A percentile compares a stretch with the other conserved stretches of the same genome.
Evolutionary conservation across 2,888 invertebrate genomes (phyloP).

Genomic region (Laspeyria flexula): DNA sequence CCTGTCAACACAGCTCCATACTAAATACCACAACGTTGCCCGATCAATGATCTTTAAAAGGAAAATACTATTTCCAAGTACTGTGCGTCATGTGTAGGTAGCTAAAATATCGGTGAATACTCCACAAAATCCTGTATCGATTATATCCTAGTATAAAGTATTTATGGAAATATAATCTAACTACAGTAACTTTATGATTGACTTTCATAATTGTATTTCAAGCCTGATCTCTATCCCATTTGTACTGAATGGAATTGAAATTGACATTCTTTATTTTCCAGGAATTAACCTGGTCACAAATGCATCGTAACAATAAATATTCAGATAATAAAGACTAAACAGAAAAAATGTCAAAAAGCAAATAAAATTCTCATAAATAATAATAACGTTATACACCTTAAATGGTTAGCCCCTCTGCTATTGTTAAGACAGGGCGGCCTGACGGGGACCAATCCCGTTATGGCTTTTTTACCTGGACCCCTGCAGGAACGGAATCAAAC

Average conservation of each 20-base stretch:
- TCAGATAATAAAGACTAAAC: not conserved
- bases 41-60: not conserved
- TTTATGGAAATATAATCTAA: not conserved
- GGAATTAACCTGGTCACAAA: too few relatives aligned
- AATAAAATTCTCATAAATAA: too few relatives aligned
- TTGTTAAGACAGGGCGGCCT: slow-evolving; percentile 1
- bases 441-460: slow-evolving; percentile 41
- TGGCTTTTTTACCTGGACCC: slow-evolving; percentile 68
- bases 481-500: slow-evolving; percentile 31
- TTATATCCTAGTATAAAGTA: not conserved
- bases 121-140: not conserved
- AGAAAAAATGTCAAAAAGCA: too few relatives aligned
- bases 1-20: not conserved
- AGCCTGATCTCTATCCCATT: slow-evolving; percentile 29
- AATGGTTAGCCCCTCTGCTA: not conserved
- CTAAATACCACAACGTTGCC: not conserved
- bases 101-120: not conserved
- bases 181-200: not conserved
- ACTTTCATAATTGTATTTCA: slow-evolving; percentile 8
- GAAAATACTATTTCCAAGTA: not conserved
- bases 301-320: slow-evolving; percentile 2
- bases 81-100: not conserved
- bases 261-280: too few relatives aligned
- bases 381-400: not conserved
- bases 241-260: too few relatives aligned